phyloP scores from a whole-genome alignment of 2,797 vertebrate genomes.

The Octomys mimax region DNA sequence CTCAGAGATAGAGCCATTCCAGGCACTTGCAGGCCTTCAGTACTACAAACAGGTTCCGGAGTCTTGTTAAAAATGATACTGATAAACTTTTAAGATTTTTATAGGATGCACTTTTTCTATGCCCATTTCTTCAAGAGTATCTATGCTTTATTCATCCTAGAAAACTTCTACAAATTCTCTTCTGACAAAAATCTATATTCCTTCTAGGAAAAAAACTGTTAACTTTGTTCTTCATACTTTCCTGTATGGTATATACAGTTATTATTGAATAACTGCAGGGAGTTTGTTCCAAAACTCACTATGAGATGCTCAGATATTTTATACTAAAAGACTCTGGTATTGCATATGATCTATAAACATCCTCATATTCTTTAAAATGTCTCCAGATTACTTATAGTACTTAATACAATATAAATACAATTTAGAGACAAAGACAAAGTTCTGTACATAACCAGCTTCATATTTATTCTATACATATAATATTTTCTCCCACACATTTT shows the following conservation, averaged over 20 bases:
- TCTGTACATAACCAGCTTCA: neutral
- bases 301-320: neutral
- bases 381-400: neutral
- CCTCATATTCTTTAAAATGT: neutral
- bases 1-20: slow-evolving; percentile 53
- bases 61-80: slow-evolving; percentile 58
- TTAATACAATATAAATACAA: neutral
- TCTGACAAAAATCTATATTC: neutral
- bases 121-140: neutral
- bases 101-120: slow-evolving; percentile 7
- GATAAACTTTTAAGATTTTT: slow-evolving; percentile 60
- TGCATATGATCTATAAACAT: neutral
- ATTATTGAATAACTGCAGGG: too few relatives aligned
- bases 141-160: neutral
- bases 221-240: neutral
- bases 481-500: neutral
- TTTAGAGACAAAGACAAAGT: neutral
- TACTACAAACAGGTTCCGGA: neutral
- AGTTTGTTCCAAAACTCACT: neutral
- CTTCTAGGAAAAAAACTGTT: neutral
- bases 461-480: neutral
- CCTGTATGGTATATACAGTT: too few relatives aligned
- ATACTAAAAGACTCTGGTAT: neutral
- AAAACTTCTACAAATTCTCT: neutral
- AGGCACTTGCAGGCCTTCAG: neutral